phyloP scores from a whole-genome alignment of 2,888 invertebrate species.

The Mylabris sibirica region DNA sequence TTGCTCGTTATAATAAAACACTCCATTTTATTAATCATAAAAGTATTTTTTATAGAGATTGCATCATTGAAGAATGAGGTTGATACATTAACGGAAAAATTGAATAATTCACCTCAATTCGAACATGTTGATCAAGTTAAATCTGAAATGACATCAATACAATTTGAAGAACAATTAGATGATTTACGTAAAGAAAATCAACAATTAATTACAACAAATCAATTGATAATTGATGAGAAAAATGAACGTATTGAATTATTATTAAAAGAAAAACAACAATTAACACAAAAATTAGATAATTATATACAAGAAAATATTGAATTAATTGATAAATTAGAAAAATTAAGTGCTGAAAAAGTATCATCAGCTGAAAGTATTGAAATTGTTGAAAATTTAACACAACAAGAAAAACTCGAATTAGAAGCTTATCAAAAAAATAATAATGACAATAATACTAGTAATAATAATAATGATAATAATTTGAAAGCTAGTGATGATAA shows the following conservation, averaged over 20 bases:
- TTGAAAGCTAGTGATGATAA: constrained; percentile 47
- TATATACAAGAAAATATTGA: constrained; percentile 79
- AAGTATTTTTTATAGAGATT: constrained; percentile 64
- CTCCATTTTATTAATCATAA: no score
- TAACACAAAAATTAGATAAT: constrained; percentile 69
- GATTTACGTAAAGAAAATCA: constrained; percentile 64
- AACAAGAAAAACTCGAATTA: constrained; percentile 74
- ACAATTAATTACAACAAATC: constrained; percentile 63
- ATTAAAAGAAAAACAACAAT: constrained; percentile 68
- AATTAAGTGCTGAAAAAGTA: constrained; percentile 74
- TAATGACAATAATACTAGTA: constrained; percentile 15
- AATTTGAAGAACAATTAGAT: constrained; percentile 79
- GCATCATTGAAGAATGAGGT: constrained; percentile 69
- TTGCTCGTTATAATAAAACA: no score
- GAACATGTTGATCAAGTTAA: constrained; percentile 73
- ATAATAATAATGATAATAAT: constrained; percentile 14
- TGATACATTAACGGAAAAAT: constrained; percentile 68
- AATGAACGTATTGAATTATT: constrained; percentile 67
- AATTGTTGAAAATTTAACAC: constrained; percentile 75
- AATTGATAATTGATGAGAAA: constrained; percentile 64
- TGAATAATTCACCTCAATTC: constrained; percentile 68
- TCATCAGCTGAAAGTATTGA: constrained; percentile 80
- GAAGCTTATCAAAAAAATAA: constrained; percentile 70
- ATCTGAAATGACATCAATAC: constrained; percentile 79
- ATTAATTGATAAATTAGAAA: constrained; percentile 74